Conservation (phyloP, 1,140 invertebrate species). For the Ylistrum balloti region DNA sequence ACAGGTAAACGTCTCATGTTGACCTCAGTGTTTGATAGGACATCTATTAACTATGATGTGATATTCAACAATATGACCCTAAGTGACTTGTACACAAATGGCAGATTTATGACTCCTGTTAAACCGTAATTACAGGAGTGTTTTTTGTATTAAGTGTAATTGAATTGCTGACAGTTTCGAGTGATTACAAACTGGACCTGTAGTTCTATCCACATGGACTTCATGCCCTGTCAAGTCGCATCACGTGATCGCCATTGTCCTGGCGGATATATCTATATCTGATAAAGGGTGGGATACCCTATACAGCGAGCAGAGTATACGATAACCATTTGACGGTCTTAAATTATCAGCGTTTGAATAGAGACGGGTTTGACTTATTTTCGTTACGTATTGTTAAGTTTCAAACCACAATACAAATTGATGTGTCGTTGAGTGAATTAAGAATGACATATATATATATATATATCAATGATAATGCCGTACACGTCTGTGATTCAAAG, state of each 20-base stretch:
- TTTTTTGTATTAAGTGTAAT: conserved; percentile 1
- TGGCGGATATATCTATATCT: not conserved
- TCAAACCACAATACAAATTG: not conserved
- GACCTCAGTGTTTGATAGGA: not conserved
- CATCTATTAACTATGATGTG: not conserved
- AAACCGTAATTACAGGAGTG: not conserved
- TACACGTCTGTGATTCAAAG: not conserved
- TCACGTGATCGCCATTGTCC: not conserved
- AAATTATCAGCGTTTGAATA: not conserved
- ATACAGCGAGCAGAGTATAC: not conserved
- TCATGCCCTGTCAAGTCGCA: not conserved
- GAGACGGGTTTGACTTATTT: not conserved
- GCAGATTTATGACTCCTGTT: not conserved
- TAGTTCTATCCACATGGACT: not conserved
- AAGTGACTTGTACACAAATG: not conserved
- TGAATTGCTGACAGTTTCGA: not conserved
- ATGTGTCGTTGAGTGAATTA: conserved; percentile 12
- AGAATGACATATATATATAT: not conserved
- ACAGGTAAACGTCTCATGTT: not conserved
- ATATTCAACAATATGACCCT: not conserved
- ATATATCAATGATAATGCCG: too few relatives aligned
- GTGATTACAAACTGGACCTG: not conserved
- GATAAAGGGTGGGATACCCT: not conserved
- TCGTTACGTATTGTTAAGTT: not conserved
- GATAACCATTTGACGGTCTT: not conserved